Evolutionary conservation across 1,140 invertebrate genomes (phyloP).

Genomic region (Chymomyza costata): DNA sequence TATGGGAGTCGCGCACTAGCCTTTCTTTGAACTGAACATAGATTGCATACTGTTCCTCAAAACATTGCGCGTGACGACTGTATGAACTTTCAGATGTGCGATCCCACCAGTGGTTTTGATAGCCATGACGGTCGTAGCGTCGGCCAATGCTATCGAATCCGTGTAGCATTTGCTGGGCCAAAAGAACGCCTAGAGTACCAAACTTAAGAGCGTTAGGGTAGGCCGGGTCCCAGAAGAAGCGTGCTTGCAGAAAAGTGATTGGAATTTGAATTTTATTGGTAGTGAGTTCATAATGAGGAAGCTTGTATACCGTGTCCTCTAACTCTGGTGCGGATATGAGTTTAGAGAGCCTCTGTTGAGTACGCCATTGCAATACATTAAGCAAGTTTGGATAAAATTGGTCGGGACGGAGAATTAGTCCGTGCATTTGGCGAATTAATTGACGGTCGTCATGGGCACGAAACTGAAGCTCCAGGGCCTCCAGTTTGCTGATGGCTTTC

Average conservation of each 20-base stretch:
- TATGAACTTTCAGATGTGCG: conserved; percentile 92
- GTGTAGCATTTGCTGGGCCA: conserved; percentile 95
- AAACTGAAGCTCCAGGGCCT: conserved; percentile 89
- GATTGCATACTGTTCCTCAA: conserved; percentile 89
- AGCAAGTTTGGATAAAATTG: conserved; percentile 95
- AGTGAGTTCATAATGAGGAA: conserved; percentile 88
- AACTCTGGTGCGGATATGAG: conserved; percentile 90
- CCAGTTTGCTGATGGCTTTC: conserved; percentile 87
- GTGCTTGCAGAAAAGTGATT: conserved; percentile 93
- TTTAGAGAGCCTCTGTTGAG: conserved; percentile 88
- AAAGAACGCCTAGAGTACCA: conserved; percentile 95
- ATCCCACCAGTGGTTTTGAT: conserved; percentile 98
- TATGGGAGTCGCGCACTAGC: conserved; percentile 78
- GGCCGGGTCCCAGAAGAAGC: conserved; percentile 89
- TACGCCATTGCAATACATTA: conserved; percentile 84
- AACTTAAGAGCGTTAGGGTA: conserved; percentile 95
- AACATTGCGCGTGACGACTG: conserved; percentile 90
- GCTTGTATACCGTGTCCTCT: conserved; percentile 77
- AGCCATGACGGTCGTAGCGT: conserved; percentile 94
- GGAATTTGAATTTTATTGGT: conserved; percentile 98
- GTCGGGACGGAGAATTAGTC: conserved; percentile 84
- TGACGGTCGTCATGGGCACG: conserved; percentile 89
- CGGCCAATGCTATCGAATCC: conserved; percentile 96
- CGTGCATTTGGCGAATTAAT: conserved; percentile 84
- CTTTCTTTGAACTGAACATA: conserved; percentile 47